phyloP scores from a whole-genome alignment of 2,797 vertebrate species.

The Pantherophis alleghaniensis region DNA sequence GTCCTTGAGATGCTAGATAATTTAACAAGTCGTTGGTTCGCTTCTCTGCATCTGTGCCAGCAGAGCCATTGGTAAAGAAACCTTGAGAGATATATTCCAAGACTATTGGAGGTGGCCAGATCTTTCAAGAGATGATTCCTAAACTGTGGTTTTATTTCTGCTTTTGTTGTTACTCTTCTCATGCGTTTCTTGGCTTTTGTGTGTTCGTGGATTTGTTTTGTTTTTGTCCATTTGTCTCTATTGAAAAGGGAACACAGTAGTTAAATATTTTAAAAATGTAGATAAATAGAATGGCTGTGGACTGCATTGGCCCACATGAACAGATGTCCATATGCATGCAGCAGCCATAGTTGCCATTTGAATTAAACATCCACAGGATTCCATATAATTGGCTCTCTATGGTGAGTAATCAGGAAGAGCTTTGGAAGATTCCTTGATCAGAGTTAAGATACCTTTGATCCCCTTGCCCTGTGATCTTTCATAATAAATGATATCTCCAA shows the following conservation, averaged over 20 bases:
- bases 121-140: background rate
- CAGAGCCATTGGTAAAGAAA: background rate
- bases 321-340: slow-evolving; percentile 29
- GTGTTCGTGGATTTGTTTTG: background rate
- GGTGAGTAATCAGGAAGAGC: slow-evolving; percentile 57
- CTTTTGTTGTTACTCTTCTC: background rate
- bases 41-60: background rate
- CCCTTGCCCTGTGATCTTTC: slow-evolving; percentile 37
- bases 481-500: slow-evolving; percentile 67
- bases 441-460: slow-evolving; percentile 67
- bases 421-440: slow-evolving; percentile 63
- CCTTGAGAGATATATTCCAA: background rate
- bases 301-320: background rate
- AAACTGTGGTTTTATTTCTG: background rate
- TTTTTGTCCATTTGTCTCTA: background rate
- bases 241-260: background rate
- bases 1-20: too few relatives aligned
- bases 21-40: too few relatives aligned
- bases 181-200: background rate
- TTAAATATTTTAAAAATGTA: background rate
- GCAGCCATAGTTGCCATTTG: background rate
- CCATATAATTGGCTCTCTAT: slow-evolving; percentile 61
- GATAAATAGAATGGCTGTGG: background rate
- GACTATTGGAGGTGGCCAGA: background rate
- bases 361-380: slow-evolving; percentile 47